Percentiles rank a stretch among this genome's conserved stretches.
Evolutionary conservation across 2,797 vertebrate genomes (phyloP).

Genomic region (Epinephelus awoara): DNA sequence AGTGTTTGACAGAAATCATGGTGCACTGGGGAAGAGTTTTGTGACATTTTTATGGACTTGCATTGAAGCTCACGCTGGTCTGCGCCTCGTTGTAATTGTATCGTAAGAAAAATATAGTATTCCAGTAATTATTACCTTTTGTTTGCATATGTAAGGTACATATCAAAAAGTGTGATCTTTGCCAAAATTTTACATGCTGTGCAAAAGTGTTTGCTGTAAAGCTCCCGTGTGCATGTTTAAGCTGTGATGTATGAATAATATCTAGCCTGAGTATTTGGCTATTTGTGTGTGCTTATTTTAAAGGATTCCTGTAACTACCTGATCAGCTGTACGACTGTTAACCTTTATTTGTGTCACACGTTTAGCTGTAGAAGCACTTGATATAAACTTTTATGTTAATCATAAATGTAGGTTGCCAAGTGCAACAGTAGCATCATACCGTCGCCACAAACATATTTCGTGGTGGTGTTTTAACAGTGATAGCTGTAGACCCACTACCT

Average conservation of each 20-base stretch:
- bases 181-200: constrained; percentile 41
- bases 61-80: neutral
- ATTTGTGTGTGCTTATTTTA: constrained; percentile 10
- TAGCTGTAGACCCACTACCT: constrained; percentile 21
- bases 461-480: constrained; percentile 19
- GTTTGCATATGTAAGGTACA: constrained; percentile 3
- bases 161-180: constrained; percentile 29
- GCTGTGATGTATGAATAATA: constrained; percentile 7
- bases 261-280: constrained; percentile 10
- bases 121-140: neutral
- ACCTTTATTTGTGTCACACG: constrained; percentile 5
- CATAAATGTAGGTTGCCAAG: constrained; percentile 16
- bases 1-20: neutral
- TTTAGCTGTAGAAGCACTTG: constrained; percentile 28
- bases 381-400: constrained; percentile 8
- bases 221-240: constrained; percentile 22
- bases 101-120: neutral
- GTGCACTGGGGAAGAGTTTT: neutral
- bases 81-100: neutral
- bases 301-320: constrained; percentile 17
- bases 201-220: neutral
- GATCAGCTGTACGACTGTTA: constrained; percentile 39
- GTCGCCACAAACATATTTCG: constrained; percentile 9
- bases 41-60: neutral
- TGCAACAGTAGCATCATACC: constrained; percentile 8